phyloP scores from a whole-genome alignment of 2,113 vertebrate species.

The Collichthys lucidus region DNA sequence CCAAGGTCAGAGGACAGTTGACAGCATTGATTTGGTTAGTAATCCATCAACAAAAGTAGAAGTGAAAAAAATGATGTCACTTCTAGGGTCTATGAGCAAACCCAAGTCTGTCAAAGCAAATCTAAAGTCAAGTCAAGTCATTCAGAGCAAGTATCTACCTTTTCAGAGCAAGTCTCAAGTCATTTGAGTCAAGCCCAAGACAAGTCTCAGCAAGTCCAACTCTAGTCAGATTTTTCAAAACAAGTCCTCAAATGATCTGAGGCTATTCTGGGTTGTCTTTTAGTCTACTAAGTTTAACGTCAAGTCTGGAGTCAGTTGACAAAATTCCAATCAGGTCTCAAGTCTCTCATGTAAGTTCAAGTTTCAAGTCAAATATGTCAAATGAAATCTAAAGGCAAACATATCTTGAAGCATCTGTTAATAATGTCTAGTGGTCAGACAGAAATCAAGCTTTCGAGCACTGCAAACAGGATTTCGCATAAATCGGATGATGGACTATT shows the following conservation, averaged over 20 bases:
- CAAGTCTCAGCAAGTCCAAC: too few species aligned
- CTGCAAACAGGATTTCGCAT: not conserved
- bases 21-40: not conserved
- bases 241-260: too few species aligned
- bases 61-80: not conserved
- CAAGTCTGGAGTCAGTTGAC: not conserved
- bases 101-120: not conserved
- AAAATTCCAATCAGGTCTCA: not conserved
- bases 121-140: not conserved
- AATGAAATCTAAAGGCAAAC: too few species aligned
- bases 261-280: too few species aligned
- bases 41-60: conserved; percentile 13
- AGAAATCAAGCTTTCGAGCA: not conserved
- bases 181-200: not conserved
- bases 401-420: not conserved
- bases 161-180: not conserved
- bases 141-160: too few species aligned
- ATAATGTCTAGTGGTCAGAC: not conserved
- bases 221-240: too few species aligned
- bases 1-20: not conserved
- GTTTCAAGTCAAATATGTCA: too few species aligned
- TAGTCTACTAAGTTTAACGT: not conserved
- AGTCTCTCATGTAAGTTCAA: too few species aligned
- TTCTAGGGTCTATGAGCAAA: not conserved
- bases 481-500: not conserved